Evolutionary conservation across 2,113 vertebrate species (phyloP).

Genomic region (Vanacampus margaritifer): DNA sequence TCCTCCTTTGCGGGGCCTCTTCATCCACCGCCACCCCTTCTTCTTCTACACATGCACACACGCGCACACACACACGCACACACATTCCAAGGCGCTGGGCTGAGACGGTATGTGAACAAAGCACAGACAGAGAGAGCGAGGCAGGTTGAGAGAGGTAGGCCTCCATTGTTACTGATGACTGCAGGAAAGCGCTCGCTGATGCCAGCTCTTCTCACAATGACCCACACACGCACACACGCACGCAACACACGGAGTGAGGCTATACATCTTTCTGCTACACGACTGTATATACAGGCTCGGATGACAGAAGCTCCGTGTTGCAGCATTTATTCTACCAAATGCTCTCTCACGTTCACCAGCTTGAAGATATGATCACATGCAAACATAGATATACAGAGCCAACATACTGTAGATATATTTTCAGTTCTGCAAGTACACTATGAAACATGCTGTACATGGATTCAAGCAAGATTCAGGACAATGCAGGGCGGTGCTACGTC

Average conservation of each 20-base stretch:
- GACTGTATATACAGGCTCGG: conserved; percentile 20
- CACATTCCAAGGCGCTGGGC: conserved; percentile 61
- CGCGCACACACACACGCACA: conserved; percentile 26
- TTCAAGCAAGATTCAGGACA: too few relatives aligned
- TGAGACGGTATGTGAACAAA: conserved; percentile 72
- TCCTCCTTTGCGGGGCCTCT: conserved; percentile 73
- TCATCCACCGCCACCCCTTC: conserved; percentile 54
- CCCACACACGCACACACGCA: conserved; percentile 3
- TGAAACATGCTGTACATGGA: too few relatives aligned
- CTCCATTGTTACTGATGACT: conserved; percentile 70
- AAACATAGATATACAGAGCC: background rate
- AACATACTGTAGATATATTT: background rate
- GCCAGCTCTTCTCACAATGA: conserved; percentile 47
- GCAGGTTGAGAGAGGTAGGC: conserved; percentile 63
- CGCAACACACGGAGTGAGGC: conserved; percentile 5
- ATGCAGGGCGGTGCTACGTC: background rate
- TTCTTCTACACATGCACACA: conserved; percentile 10
- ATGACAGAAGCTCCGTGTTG: conserved; percentile 18
- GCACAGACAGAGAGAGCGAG: conserved; percentile 58
- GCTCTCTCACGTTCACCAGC: background rate
- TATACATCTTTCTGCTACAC: conserved; percentile 27
- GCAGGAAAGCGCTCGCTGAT: conserved; percentile 53
- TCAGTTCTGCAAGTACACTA: background rate
- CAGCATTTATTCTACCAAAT: background rate
- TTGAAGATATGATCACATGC: conserved; percentile 16